phyloP scores from a whole-genome alignment of 2,888 invertebrate species.

The Lochmaea crataegi region DNA sequence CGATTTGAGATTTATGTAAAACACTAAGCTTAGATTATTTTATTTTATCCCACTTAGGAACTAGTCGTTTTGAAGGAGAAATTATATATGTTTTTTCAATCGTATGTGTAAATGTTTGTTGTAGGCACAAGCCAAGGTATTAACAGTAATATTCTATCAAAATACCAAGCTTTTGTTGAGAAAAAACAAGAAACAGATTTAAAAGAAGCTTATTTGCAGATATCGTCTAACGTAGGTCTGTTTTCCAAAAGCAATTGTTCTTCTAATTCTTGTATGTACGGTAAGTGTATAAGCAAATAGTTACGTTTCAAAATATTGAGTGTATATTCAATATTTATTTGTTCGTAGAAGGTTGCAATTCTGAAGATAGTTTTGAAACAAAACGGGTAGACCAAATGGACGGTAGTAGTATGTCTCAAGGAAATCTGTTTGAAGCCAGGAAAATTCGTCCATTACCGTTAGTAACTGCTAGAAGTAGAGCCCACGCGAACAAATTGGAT shows the following conservation, averaged over 20 bases:
- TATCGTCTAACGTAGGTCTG: constrained; percentile 55
- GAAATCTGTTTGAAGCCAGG: constrained; percentile 46
- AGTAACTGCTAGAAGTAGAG: constrained; percentile 56
- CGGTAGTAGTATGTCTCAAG: not conserved
- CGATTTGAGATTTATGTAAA: no score
- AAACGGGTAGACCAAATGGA: not conserved
- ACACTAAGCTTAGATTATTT: no score
- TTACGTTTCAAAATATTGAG: not conserved
- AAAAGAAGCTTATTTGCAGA: constrained; percentile 46
- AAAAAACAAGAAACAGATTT: constrained; percentile 5
- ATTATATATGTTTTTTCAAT: not conserved
- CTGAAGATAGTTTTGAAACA: constrained; percentile 38
- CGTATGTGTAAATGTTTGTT: not conserved
- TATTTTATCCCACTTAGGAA: no score
- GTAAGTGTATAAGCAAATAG: constrained; percentile 32
- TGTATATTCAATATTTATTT: constrained; percentile 11
- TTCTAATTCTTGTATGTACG: constrained; percentile 51
- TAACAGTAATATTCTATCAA: constrained; percentile 9
- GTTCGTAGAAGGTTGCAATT: constrained; percentile 38
- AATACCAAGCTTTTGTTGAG: constrained; percentile 9
- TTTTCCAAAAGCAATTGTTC: constrained; percentile 53
- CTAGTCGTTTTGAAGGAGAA: not conserved
- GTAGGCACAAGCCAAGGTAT: constrained; percentile 8
- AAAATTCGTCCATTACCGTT: constrained; percentile 56
- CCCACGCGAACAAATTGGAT: constrained; percentile 57